phyloP scores from a whole-genome alignment of 64 coral and sea anemone genomes.

The Stylophora pistillata region DNA sequence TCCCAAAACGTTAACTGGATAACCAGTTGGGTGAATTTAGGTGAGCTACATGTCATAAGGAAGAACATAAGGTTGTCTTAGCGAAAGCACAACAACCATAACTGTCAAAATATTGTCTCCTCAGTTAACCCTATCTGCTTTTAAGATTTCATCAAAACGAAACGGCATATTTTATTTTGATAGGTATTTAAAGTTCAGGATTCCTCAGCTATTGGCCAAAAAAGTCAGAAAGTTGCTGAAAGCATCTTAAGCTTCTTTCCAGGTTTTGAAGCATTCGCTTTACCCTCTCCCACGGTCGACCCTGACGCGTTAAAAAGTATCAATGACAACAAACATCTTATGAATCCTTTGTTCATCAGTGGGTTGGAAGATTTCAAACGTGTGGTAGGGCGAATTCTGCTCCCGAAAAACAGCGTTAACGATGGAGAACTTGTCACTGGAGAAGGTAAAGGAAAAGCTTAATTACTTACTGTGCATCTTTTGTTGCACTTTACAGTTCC shows the following conservation, averaged over 20 bases:
- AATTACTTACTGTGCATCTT: background rate
- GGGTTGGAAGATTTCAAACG: conserved; percentile 50
- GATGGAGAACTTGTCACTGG: conserved; percentile 76
- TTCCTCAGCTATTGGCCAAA: background rate
- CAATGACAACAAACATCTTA: background rate
- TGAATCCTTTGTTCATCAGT: conserved; percentile 44
- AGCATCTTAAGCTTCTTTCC: conserved; percentile 72
- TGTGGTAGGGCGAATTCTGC: conserved; percentile 15
- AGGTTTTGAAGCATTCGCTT: conserved; percentile 67
- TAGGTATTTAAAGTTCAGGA: conserved; percentile 51
- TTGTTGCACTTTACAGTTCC: no score
- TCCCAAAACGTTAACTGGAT: no score
- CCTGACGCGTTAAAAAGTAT: conserved; percentile 47
- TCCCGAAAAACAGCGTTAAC: conserved; percentile 59
- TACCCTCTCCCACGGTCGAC: conserved; percentile 63
- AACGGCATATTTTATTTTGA: background rate
- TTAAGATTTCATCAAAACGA: no score
- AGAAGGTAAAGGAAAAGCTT: conserved; percentile 50
- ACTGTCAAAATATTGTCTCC: no score
- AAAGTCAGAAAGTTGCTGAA: conserved; percentile 43
- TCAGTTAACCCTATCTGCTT: no score
- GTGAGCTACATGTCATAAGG: no score
- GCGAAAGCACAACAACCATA: no score
- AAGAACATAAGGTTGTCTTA: no score
- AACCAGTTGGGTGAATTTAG: no score